phyloP scores from a whole-genome alignment of 2,888 invertebrate species.

The Temnothorax rugatulus region DNA sequence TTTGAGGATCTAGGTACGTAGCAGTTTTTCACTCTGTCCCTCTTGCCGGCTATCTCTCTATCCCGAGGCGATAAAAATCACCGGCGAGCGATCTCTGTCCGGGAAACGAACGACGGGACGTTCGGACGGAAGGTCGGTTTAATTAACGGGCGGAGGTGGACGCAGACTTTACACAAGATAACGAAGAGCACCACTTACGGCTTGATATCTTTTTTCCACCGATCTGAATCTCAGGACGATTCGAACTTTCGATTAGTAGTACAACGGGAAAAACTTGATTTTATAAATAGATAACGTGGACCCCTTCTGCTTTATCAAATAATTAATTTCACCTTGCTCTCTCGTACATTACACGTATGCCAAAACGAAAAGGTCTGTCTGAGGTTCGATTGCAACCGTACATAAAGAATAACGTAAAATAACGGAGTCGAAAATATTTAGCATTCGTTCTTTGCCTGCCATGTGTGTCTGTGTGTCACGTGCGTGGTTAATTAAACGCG shows the following conservation, averaged over 20 bases:
- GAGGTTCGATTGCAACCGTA: background rate
- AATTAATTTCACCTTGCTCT: background rate
- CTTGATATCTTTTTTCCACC: background rate
- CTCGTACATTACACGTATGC: background rate
- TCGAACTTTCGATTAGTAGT: background rate
- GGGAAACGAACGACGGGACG: background rate
- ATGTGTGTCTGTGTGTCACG: background rate
- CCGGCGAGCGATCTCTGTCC: conserved; percentile 1
- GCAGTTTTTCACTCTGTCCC: conserved; percentile 12
- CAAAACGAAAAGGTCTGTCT: background rate
- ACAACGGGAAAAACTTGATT: background rate
- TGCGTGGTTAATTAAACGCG: conserved; percentile 20
- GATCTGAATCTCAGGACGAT: background rate
- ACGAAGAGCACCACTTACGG: background rate
- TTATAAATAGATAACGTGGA: no score
- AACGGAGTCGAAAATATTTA: background rate
- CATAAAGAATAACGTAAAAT: background rate
- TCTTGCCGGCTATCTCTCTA: no score
- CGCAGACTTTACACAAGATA: background rate
- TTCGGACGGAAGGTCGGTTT: background rate
- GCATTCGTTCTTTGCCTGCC: background rate
- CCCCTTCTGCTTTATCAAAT: background rate
- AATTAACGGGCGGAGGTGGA: background rate
- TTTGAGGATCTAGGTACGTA: conserved; percentile 26
- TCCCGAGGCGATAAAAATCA: background rate